phyloP scores from a whole-genome alignment of 1,140 invertebrate genomes.

The Caenorhabditis briggsae region DNA sequence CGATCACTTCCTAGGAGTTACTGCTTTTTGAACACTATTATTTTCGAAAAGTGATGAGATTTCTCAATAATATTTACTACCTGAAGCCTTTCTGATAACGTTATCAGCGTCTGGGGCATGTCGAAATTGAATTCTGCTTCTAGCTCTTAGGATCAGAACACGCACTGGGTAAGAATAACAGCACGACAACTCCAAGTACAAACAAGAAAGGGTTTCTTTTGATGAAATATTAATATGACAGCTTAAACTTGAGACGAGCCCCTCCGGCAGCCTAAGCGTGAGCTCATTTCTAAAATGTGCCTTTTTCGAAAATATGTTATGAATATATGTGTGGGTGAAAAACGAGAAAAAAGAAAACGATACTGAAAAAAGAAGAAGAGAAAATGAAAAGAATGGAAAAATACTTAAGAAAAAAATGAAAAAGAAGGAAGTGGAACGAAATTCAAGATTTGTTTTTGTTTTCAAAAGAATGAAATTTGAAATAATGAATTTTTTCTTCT shows the following conservation, averaged over 20 bases:
- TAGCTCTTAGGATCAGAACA: not conserved
- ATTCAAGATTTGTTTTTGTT: conserved; percentile 54
- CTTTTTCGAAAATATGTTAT: conserved; percentile 33
- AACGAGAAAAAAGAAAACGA: conserved; percentile 5
- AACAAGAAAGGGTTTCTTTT: not conserved
- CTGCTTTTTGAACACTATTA: not conserved
- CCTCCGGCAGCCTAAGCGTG: not conserved
- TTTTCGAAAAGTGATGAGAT: not conserved
- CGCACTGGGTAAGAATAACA: not conserved
- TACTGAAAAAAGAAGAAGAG: not conserved
- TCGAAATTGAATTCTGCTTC: not conserved
- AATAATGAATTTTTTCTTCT: not conserved
- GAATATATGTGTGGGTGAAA: conserved; percentile 1
- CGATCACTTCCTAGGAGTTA: not conserved
- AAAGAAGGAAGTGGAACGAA: conserved; percentile 28
- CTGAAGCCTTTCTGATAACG: not conserved
- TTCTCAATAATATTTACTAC: conserved; percentile 1
- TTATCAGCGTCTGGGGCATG: not conserved
- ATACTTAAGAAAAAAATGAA: too few relatives aligned
- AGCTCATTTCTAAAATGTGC: conserved; percentile 41
- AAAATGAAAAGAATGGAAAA: not conserved
- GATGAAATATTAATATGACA: conserved; percentile 48
- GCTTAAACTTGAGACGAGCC: conserved; percentile 8
- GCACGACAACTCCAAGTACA: not conserved
- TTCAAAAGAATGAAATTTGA: conserved; percentile 8